A percentile compares a stretch with the other conserved stretches of the same genome.
phyloP scores from a whole-genome alignment of 2,113 vertebrate genomes.

The Cercocebus atys region DNA sequence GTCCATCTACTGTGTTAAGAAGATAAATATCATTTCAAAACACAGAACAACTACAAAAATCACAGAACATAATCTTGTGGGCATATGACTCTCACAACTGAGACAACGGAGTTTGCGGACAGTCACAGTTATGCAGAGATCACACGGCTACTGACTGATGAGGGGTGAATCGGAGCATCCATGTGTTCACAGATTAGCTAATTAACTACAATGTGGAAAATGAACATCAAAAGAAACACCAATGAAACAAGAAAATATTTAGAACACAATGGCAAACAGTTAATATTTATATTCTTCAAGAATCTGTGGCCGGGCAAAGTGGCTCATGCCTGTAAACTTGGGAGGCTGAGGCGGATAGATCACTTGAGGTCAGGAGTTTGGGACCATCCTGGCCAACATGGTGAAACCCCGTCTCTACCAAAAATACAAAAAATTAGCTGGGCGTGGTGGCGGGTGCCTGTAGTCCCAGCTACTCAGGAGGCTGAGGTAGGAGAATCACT shows the following conservation, averaged over 20 bases:
- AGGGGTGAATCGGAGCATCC: not conserved
- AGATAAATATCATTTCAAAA: not conserved
- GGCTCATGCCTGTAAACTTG: too few species aligned
- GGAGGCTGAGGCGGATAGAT: too few species aligned
- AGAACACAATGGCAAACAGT: not conserved
- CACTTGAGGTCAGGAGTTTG: too few species aligned
- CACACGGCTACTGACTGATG: not conserved
- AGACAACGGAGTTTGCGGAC: rapidly evolving
- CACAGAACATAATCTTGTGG: not conserved
- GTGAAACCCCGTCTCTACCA: too few species aligned
- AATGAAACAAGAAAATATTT: not conserved
- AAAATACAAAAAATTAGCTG: too few species aligned
- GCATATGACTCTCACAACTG: not conserved
- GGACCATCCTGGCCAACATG: too few species aligned
- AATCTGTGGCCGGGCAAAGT: not conserved
- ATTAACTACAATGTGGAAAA: not conserved
- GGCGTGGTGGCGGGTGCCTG: too few species aligned
- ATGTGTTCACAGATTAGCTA: too few species aligned
- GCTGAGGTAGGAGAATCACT: too few species aligned
- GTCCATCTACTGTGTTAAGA: not conserved
- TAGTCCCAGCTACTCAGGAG: too few species aligned
- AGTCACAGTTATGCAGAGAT: not conserved
- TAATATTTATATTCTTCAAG: rapidly evolving
- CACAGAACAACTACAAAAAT: not conserved
- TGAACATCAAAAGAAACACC: not conserved